Conservation (phyloP, 2,797 vertebrate species). For the Melopsittacus undulatus region DNA sequence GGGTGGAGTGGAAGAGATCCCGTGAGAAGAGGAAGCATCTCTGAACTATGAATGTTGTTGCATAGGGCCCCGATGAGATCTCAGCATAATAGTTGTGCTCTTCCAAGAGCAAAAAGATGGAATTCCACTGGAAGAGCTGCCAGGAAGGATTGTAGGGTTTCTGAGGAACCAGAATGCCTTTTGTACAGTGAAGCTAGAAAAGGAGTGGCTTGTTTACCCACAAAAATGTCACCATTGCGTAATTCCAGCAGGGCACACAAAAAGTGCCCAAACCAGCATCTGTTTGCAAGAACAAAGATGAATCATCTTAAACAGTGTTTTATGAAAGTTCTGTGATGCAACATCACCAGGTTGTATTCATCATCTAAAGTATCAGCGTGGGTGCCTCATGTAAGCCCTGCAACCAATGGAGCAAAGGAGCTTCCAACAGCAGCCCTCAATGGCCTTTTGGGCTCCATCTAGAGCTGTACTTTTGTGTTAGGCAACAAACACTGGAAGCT, state of each 20-base stretch:
- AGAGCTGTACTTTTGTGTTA: background rate
- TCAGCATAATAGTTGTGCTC: background rate
- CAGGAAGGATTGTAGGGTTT: background rate
- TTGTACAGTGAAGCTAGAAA: background rate
- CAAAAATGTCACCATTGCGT: background rate
- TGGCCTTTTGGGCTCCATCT: background rate
- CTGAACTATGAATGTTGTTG: background rate
- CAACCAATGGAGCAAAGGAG: rapidly evolving
- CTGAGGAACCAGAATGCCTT: background rate
- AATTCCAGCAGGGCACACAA: background rate
- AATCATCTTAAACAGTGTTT: conserved; percentile 26
- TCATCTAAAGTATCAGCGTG: background rate
- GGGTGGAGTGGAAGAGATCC: background rate
- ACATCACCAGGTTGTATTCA: background rate
- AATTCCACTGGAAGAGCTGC: background rate
- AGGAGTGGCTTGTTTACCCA: conserved; percentile 49
- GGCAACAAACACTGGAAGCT: background rate
- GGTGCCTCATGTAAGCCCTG: rapidly evolving
- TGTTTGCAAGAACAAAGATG: conserved; percentile 39
- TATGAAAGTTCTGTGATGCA: conserved; percentile 31
- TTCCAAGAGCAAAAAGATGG: background rate
- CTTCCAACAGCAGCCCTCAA: background rate
- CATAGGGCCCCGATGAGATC: background rate
- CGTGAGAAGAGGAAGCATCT: background rate
- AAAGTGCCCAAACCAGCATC: conserved; percentile 42